phyloP scores from a whole-genome alignment of 1,140 invertebrate species.

The Rhyacophila brunnea region DNA sequence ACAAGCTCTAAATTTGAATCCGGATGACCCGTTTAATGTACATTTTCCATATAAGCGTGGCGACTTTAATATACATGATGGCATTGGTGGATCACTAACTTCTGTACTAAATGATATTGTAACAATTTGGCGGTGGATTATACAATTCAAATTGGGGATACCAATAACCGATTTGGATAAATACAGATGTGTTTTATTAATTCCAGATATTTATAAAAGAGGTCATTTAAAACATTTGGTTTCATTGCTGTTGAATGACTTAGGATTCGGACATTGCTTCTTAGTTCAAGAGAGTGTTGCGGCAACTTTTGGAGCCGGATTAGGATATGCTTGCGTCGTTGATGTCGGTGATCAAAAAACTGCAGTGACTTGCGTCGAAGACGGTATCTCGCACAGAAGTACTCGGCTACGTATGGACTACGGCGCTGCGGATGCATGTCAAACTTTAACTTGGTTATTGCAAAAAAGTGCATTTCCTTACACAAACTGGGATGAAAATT shows the following conservation, averaged over 20 bases:
- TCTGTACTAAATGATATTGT: conserved; percentile 82
- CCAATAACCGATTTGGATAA: conserved; percentile 73
- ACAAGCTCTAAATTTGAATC: conserved; percentile 70
- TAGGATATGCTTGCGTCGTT: conserved; percentile 90
- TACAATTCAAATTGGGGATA: conserved; percentile 76
- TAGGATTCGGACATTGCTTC: conserved; percentile 90
- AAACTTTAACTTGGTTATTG: conserved; percentile 82
- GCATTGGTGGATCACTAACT: conserved; percentile 80
- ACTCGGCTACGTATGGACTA: conserved; percentile 83
- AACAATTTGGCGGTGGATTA: conserved; percentile 81
- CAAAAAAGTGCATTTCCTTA: conserved; percentile 89
- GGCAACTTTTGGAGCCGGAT: conserved; percentile 89
- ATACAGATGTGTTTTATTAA: conserved; percentile 83
- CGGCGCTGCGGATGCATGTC: conserved; percentile 86
- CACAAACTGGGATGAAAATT: conserved; percentile 69
- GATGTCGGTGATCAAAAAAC: conserved; percentile 96
- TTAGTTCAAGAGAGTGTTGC: conserved; percentile 84
- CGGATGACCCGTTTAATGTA: conserved; percentile 74
- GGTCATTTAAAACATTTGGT: conserved; percentile 84
- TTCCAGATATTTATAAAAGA: conserved; percentile 89
- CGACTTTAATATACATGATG: conserved; percentile 81
- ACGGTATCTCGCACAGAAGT: conserved; percentile 88
- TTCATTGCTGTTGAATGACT: conserved; percentile 73
- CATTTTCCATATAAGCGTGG: conserved; percentile 88
- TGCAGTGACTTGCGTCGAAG: conserved; percentile 93